These are phyloP conservation scores for Procapra przewalskii DNA, from an alignment of 2,113 vertebrate genomes.

Conservation along the genomic window DNA sequence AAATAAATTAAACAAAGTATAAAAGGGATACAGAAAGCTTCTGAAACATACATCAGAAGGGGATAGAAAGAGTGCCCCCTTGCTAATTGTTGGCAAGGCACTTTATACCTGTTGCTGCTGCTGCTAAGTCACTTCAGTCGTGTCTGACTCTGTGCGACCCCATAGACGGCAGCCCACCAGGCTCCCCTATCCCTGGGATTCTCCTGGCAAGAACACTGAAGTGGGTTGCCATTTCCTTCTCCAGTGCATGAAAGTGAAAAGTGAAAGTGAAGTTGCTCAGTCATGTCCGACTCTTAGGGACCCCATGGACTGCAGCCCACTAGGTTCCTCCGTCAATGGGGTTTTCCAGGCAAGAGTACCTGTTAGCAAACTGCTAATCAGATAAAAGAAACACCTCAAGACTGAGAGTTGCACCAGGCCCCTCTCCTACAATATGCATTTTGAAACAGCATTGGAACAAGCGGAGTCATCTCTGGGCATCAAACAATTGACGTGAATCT, in stretches of 20 bases:
- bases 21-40: not conserved
- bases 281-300: too few relatives aligned
- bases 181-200: too few relatives aligned
- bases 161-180: too few relatives aligned
- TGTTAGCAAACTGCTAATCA: not conserved
- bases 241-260: too few relatives aligned
- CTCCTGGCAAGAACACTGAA: too few relatives aligned
- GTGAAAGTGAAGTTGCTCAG: too few relatives aligned
- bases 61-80: not conserved
- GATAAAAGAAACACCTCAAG: not conserved
- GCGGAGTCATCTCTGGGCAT: not conserved
- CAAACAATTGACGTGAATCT: not conserved
- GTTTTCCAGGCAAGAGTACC: too few relatives aligned
- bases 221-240: too few relatives aligned
- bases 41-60: not conserved
- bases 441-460: not conserved
- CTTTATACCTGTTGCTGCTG: not conserved
- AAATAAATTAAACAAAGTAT: not conserved
- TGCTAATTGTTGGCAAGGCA: not conserved
- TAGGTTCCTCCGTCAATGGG: too few relatives aligned
- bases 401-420: not conserved
- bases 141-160: too few relatives aligned
- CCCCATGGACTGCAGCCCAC: too few relatives aligned
- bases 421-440: not conserved
- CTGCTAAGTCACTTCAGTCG: too few relatives aligned